phyloP scores from a whole-genome alignment of 2,113 vertebrate species.

The Arvicanthis niloticus region DNA sequence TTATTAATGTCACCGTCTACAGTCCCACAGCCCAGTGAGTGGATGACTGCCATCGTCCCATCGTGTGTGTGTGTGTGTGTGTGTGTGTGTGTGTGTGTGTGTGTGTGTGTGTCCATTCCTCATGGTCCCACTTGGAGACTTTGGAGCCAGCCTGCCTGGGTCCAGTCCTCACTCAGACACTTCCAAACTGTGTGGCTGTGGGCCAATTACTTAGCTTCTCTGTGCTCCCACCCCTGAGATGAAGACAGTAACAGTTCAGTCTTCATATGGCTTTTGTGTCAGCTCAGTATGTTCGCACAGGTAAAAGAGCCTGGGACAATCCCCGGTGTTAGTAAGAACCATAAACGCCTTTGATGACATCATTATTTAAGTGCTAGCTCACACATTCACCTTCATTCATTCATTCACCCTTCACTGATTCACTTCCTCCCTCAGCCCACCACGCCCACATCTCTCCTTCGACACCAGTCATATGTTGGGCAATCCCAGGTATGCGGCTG shows the following conservation, averaged over 20 bases:
- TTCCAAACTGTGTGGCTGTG: neutral
- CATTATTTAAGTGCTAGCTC: rapidly evolving
- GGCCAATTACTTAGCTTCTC: neutral
- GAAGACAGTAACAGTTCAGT: neutral
- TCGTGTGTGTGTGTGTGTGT: neutral
- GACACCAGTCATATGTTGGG: neutral
- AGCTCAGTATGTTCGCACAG: neutral
- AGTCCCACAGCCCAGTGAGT: neutral
- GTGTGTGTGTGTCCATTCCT: neutral
- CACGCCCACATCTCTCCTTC: neutral
- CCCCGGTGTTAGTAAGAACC: neutral
- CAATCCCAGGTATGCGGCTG: neutral
- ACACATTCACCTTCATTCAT: neutral
- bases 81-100: neutral
- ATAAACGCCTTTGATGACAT: rapidly evolving
- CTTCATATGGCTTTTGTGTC: neutral
- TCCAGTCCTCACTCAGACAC: neutral
- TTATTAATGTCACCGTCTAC: neutral
- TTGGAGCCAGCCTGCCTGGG: neutral
- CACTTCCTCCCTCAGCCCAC: neutral
- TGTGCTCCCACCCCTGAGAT: neutral
- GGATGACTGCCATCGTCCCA: neutral
- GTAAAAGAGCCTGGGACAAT: neutral
- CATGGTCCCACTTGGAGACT: neutral
- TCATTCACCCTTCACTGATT: conserved; percentile 36